Evolutionary conservation across 1,140 invertebrate species (phyloP).

Genomic region (Macrobrachium rosenbergii): DNA sequence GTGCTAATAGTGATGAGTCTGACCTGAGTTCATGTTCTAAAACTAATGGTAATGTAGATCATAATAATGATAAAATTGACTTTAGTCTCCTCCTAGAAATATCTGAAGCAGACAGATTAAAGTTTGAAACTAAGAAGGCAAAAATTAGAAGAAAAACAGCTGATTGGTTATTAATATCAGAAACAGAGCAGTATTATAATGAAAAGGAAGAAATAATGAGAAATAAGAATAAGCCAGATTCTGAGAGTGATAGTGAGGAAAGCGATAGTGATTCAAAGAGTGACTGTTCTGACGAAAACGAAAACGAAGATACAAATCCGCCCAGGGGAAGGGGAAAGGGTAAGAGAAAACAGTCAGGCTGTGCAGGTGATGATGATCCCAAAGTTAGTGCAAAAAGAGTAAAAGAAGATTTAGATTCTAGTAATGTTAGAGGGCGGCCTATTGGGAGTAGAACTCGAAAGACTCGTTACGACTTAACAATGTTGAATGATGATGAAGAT

Average conservation of each 20-base stretch:
- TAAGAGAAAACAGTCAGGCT: constrained; percentile 49
- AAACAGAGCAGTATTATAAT: constrained; percentile 65
- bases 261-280: constrained; percentile 54
- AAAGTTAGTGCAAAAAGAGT: constrained; percentile 41
- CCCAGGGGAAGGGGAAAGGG: constrained; percentile 50
- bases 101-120: constrained; percentile 61
- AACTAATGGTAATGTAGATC: constrained; percentile 63
- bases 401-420: constrained; percentile 38
- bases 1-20: constrained; percentile 63
- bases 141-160: constrained; percentile 63
- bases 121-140: constrained; percentile 65
- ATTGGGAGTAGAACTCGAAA: constrained; percentile 51
- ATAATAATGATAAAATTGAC: constrained; percentile 63
- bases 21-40: constrained; percentile 56
- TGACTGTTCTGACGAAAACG: constrained; percentile 63
- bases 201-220: constrained; percentile 66
- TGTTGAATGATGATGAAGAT: constrained; percentile 63
- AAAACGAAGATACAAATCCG: constrained; percentile 32
- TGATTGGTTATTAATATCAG: constrained; percentile 64
- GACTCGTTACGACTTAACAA: constrained; percentile 61
- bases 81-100: constrained; percentile 65
- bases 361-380: constrained; percentile 41
- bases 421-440: constrained; percentile 33
- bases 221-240: constrained; percentile 64
- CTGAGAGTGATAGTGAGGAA: constrained; percentile 62